Evolutionary conservation across 2,888 invertebrate species (phyloP).

Genomic region (Dichetophora obliterata): DNA sequence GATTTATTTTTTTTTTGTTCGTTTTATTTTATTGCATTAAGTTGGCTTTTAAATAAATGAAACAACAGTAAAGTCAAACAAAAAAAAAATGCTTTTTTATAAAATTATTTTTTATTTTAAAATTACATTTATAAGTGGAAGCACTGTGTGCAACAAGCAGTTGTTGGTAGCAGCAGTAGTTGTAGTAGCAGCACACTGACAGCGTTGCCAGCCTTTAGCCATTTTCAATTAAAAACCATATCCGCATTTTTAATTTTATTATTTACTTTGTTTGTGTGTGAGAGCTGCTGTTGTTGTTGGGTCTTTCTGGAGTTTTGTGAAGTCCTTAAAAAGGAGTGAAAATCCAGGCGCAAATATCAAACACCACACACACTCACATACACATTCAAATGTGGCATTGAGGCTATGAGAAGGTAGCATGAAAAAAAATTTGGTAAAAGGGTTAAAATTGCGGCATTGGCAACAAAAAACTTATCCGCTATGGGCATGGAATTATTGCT

Average conservation of each 20-base stretch:
- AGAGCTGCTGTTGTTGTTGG: neutral
- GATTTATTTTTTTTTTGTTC: neutral
- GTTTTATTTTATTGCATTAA: slow-evolving; percentile 14
- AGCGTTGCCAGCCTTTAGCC: slow-evolving; percentile 2
- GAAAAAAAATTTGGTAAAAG: too few relatives aligned
- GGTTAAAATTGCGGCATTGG: too few relatives aligned
- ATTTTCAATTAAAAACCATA: slow-evolving; percentile 29
- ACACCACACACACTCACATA: too few relatives aligned
- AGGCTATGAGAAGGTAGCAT: too few relatives aligned
- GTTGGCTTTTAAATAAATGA: slow-evolving; percentile 14
- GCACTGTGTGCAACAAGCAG: slow-evolving; percentile 14
- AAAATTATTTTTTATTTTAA: too few relatives aligned
- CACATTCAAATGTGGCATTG: too few relatives aligned
- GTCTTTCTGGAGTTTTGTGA: neutral
- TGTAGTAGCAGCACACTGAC: neutral
- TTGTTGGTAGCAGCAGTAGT: neutral
- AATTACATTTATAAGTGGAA: neutral
- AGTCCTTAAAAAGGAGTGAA: too few relatives aligned
- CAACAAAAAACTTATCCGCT: too few relatives aligned
- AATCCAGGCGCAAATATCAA: too few relatives aligned
- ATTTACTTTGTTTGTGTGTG: slow-evolving; percentile 6
- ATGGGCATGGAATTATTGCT: too few relatives aligned
- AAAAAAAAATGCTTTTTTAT: neutral
- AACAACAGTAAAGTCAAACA: neutral
- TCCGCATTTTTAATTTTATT: slow-evolving; percentile 27